A percentile compares a stretch with the other conserved stretches of the same genome.
Conservation (phyloP, 2,888 invertebrate species). For the Theretra japonica region DNA sequence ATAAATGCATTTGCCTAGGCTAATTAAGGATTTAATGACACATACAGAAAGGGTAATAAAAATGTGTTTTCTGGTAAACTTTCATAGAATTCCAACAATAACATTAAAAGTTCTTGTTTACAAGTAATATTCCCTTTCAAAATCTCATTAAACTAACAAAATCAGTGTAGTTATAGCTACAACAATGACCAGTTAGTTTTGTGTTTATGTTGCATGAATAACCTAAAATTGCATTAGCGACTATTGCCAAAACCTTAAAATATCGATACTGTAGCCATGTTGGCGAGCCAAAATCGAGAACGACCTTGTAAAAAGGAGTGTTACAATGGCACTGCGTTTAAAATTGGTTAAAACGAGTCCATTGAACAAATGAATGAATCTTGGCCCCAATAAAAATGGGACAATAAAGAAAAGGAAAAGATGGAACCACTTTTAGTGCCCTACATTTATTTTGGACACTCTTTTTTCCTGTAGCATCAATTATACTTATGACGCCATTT, state of each 20-base stretch:
- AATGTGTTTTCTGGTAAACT: no score
- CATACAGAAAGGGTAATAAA: no score
- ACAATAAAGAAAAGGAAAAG: background rate
- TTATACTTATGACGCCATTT: background rate
- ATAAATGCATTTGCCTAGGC: no score
- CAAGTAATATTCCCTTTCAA: no score
- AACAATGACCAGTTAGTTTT: background rate
- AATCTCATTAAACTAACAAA: background rate
- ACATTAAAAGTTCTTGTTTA: no score
- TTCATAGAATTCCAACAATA: no score
- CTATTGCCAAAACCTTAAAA: conserved; percentile 10
- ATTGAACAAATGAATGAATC: background rate
- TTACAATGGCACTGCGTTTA: background rate
- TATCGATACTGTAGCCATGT: background rate
- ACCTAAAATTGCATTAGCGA: background rate
- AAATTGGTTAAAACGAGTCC: background rate
- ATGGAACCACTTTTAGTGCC: background rate
- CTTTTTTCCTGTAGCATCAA: background rate
- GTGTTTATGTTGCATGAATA: background rate
- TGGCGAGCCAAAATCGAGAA: background rate
- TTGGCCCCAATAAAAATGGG: conserved; percentile 1
- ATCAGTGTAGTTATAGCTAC: no score
- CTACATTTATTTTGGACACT: background rate
- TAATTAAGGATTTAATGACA: no score
- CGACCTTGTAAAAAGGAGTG: conserved; percentile 12